Percentiles rank a stretch among this genome's conserved stretches.
phyloP scores from a whole-genome alignment of 2,888 invertebrate genomes.

The Neocrepidodera transversa region DNA sequence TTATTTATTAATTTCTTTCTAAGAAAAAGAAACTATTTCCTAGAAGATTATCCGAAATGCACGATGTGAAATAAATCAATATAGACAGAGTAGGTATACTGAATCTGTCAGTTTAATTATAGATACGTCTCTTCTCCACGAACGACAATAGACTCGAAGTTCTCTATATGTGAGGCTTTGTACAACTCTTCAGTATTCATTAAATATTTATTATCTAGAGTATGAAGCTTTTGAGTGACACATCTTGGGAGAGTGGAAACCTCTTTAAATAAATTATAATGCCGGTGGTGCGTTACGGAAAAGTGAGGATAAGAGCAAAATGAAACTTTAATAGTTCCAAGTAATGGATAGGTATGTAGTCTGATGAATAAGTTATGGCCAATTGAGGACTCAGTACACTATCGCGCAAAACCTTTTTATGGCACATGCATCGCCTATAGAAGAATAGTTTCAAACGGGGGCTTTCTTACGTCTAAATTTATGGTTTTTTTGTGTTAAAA shows the following conservation, averaged over 20 bases:
- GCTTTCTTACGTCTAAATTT: too few species aligned
- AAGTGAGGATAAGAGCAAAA: conserved; percentile 34
- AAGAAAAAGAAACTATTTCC: too few species aligned
- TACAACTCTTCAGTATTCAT: conserved; percentile 16
- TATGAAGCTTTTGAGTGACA: conserved; percentile 31
- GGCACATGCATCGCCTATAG: background rate
- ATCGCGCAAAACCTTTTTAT: background rate
- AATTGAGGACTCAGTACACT: conserved; percentile 16
- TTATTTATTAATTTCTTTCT: too few species aligned
- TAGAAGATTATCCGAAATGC: too few species aligned
- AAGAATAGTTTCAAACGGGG: too few species aligned
- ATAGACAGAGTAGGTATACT: background rate
- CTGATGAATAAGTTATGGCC: conserved; percentile 28
- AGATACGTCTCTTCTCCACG: background rate
- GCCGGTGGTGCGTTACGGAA: conserved; percentile 30
- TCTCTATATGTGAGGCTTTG: conserved; percentile 6
- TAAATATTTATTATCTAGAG: conserved; percentile 20
- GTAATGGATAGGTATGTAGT: conserved; percentile 32
- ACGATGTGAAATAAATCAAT: background rate
- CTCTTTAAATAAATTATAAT: conserved; percentile 33
- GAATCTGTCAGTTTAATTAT: background rate
- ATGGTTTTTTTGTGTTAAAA: too few species aligned
- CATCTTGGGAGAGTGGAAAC: conserved; percentile 28
- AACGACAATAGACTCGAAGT: conserved; percentile 17
- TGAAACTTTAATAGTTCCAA: conserved; percentile 33